These are phyloP conservation scores for Pentamera pediparva DNA, from an alignment of 53 echinoderm and acorn worm genomes.

Conservation along the genomic window DNA sequence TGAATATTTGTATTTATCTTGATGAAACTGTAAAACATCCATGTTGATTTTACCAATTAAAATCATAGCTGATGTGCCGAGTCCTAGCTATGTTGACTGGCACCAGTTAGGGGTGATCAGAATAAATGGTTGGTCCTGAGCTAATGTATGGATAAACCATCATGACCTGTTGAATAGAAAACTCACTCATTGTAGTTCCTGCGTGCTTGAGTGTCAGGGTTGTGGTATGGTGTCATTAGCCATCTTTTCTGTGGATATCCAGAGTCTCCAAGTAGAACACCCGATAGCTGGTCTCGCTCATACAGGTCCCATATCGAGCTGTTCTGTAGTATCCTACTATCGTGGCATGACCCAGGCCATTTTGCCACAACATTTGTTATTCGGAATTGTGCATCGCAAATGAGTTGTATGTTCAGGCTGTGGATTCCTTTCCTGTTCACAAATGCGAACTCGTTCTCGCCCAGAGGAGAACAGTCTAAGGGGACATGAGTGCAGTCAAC, in stretches of 20 bases:
- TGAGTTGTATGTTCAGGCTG: constrained; percentile 3
- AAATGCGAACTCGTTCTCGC: no score
- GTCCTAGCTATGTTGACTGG: no score
- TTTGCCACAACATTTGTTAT: no score
- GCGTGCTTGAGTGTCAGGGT: background rate
- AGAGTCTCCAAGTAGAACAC: constrained; percentile 18
- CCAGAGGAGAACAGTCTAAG: constrained; percentile 16
- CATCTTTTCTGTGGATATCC: constrained; percentile 18
- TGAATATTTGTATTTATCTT: no score
- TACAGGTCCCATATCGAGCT: background rate
- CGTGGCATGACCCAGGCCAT: no score
- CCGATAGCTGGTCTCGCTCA: background rate
- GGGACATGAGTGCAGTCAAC: constrained; percentile 32
- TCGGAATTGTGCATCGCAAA: no score
- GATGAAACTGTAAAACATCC: no score
- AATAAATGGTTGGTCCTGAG: no score
- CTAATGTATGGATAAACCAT: no score
- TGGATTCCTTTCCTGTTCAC: constrained; percentile 25
- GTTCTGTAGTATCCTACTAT: no score
- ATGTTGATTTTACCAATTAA: background rate
- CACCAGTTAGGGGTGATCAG: no score
- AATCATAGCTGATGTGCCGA: background rate
- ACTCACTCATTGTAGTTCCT: background rate
- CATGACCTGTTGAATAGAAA: background rate
- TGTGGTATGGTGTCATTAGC: constrained; percentile 15